Conservation (phyloP, 2,113 vertebrate species). For the Mobula birostris region DNA sequence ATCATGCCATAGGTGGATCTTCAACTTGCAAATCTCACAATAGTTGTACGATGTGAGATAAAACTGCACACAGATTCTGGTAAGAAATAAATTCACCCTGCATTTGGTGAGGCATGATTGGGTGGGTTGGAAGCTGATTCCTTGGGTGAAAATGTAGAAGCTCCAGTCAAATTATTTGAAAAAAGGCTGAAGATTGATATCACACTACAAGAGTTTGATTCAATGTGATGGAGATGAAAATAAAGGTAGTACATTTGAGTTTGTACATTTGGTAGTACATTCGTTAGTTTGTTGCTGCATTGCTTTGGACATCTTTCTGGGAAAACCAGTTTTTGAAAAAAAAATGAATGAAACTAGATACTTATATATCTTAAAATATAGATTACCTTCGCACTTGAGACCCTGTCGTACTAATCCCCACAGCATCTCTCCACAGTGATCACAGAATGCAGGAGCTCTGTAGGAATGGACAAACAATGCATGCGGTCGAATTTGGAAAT, state of each 20-base stretch:
- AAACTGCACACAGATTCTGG: no score
- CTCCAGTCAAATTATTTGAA: no score
- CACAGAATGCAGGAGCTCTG: conserved; percentile 89
- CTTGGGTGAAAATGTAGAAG: no score
- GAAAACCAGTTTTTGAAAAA: neutral
- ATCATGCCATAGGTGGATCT: no score
- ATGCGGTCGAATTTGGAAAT: conserved; percentile 94
- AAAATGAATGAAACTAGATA: neutral
- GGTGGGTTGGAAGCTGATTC: no score
- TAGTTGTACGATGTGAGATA: no score
- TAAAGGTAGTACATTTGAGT: neutral
- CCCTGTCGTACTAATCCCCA: conserved; percentile 94
- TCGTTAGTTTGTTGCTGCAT: neutral
- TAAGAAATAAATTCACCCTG: no score
- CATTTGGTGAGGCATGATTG: no score
- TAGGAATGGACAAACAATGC: conserved; percentile 91
- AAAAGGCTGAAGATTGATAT: no score
- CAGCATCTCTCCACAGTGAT: conserved; percentile 96
- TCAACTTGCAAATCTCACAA: no score
- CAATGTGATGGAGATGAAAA: neutral
- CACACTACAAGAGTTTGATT: no score
- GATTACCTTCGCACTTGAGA: conserved; percentile 90
- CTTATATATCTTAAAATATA: neutral
- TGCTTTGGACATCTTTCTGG: neutral
- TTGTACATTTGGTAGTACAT: no score